A percentile compares a stretch with the other conserved stretches of the same genome.
Conservation (phyloP, 2,888 invertebrate species). For the Malachius bipustulatus region DNA sequence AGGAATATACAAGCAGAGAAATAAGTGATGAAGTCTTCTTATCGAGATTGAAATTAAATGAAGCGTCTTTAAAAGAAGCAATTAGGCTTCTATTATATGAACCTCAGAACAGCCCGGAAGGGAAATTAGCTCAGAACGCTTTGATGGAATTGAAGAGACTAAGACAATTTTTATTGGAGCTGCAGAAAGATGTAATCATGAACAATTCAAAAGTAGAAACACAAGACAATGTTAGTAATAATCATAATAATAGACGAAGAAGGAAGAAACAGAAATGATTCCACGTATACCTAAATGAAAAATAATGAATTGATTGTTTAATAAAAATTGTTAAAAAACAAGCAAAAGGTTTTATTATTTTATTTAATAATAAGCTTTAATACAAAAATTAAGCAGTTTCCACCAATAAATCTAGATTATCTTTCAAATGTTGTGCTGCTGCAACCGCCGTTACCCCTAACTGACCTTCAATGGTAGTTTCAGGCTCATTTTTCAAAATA, state of each 20-base stretch:
- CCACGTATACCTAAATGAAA: too few relatives aligned
- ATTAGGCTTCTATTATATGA: conserved; percentile 58
- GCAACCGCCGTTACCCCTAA: conserved; percentile 47
- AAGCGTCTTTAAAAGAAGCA: conserved; percentile 47
- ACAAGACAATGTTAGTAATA: too few relatives aligned
- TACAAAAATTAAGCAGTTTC: conserved; percentile 26
- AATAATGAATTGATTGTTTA: too few relatives aligned
- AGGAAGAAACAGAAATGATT: too few relatives aligned
- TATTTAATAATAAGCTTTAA: too few relatives aligned
- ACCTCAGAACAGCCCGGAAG: conserved; percentile 60
- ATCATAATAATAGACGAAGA: too few relatives aligned
- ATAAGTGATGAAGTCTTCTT: conserved; percentile 44
- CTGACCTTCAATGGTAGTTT: conserved; percentile 51
- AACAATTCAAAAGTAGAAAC: too few relatives aligned
- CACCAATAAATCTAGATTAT: conserved; percentile 30
- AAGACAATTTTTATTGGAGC: conserved; percentile 39
- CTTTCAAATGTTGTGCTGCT: conserved; percentile 34
- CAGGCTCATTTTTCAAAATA: conserved; percentile 57
- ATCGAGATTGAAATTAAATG: conserved; percentile 45
- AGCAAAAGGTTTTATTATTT: too few relatives aligned
- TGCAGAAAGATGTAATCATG: conserved; percentile 13
- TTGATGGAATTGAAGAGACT: conserved; percentile 50
- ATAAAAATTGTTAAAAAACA: too few relatives aligned
- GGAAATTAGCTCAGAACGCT: conserved; percentile 55
- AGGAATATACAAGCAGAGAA: conserved; percentile 47